Evolutionary conservation across 2,797 vertebrate genomes (phyloP).

Genomic region (Thamnophis elegans): DNA sequence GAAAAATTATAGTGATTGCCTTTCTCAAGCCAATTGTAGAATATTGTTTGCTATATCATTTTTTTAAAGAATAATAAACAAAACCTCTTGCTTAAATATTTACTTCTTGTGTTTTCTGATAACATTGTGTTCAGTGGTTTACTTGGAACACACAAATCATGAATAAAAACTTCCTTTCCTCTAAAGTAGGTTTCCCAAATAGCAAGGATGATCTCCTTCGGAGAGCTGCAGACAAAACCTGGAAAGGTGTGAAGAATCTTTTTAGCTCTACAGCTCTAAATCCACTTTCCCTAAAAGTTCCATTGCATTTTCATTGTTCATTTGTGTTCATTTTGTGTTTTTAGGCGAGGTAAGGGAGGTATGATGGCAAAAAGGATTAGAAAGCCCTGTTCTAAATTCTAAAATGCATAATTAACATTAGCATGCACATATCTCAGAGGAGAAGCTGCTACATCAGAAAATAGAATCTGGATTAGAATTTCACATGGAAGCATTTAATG

Average conservation of each 20-base stretch:
- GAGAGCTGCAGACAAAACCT: not conserved
- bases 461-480: not conserved
- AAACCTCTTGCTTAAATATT: not conserved
- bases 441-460: not conserved
- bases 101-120: not conserved
- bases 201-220: not conserved
- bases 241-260: not conserved
- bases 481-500: not conserved
- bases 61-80: not conserved
- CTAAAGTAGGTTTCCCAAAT: not conserved
- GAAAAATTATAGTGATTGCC: not conserved
- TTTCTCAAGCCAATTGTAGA: not conserved
- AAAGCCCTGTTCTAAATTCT: not conserved
- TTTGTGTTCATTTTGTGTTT: not conserved
- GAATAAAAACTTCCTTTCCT: not conserved
- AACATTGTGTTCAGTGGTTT: not conserved
- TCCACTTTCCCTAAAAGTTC: not conserved
- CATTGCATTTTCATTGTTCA: not conserved
- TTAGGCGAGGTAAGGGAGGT: not conserved
- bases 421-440: not conserved
- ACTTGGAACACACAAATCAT: not conserved
- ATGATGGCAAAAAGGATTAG: not conserved
- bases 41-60: not conserved
- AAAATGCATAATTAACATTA: not conserved
- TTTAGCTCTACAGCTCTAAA: not conserved